Evolutionary conservation across 2,888 invertebrate genomes (phyloP), one percentile per base, ranked within the genome.

Genomic region (Boloria selene): DNA sequence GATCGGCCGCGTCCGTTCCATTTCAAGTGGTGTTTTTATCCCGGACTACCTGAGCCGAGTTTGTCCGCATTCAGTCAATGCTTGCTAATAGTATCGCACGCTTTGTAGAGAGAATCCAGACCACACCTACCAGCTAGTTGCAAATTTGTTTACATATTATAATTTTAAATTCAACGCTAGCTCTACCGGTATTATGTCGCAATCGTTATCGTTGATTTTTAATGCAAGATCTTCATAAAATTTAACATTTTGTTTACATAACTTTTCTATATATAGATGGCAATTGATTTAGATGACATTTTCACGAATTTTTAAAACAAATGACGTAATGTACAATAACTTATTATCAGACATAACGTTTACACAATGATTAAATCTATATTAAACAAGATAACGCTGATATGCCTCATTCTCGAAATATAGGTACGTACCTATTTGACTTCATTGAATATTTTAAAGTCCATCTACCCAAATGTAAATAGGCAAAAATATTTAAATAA

Each of bases 11-110:
- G 88, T 82, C 82, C 86, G 88, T 74, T 88, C 85, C 88, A 84
- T 87, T 87, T 89, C 82, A 81, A 90, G 89, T 87, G 86, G 84
- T 79, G 87, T 89, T 90, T 91, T 90, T 88, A 90, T 90, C 87
- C 90, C 87, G 83, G 79, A 79, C 87, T 90, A 90, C 89, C 90
- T 90, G 90, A 82, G 80, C 54, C 73, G 70, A 67, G 67, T 60
- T 38, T 65, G 71, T 52, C 49, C 64, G 69, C 65, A 65, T 58
- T 65, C 69, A 69, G 67, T 66, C 70, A 70, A 68, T 71, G 70
- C 71, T 68, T 59, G 68, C 80, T 85, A 84, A 85, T 84, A 79
- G 80, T 78, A 76, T 73, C 75, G 77, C 77, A 73, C 77, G 73
- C 77, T 65, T 65, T 38, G 31, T 38, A 65, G 69, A 69, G 69